phyloP scores from a whole-genome alignment of 2,888 invertebrate genomes.

The Trileptium ribeirensis region DNA sequence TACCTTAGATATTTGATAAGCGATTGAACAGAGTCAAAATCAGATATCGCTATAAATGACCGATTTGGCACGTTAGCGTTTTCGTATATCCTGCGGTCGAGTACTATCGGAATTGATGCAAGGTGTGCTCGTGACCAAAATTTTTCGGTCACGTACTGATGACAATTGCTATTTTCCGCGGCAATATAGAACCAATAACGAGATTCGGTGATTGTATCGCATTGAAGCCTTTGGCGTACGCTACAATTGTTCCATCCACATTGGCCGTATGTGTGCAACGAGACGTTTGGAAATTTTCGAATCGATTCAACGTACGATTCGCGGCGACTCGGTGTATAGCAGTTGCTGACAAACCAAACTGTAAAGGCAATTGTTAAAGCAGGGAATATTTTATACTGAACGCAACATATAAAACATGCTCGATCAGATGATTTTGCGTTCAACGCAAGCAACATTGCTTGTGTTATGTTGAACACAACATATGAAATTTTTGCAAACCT shows the following conservation, averaged over 20 bases:
- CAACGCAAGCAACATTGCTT: no score
- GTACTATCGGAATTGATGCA: neutral
- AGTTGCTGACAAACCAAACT: neutral
- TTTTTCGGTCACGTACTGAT: neutral
- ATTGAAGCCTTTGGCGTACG: neutral
- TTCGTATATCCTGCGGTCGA: neutral
- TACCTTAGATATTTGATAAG: neutral
- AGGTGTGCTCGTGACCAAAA: neutral
- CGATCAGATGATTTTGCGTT: no score
- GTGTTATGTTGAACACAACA: no score
- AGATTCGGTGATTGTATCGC: neutral
- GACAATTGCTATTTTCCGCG: conserved; percentile 4
- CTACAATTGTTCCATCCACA: neutral
- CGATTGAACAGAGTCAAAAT: neutral
- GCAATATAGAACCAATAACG: neutral
- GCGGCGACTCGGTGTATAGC: neutral
- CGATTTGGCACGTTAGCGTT: neutral
- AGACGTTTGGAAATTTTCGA: neutral
- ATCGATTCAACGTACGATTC: neutral
- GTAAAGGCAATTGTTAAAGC: no score
- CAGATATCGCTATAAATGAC: neutral
- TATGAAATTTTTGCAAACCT: no score
- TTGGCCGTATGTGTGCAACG: neutral
- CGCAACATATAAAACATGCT: no score
- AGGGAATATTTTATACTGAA: no score